Evolutionary conservation across 2,113 vertebrate genomes (phyloP).

Genomic region (Parus major): DNA sequence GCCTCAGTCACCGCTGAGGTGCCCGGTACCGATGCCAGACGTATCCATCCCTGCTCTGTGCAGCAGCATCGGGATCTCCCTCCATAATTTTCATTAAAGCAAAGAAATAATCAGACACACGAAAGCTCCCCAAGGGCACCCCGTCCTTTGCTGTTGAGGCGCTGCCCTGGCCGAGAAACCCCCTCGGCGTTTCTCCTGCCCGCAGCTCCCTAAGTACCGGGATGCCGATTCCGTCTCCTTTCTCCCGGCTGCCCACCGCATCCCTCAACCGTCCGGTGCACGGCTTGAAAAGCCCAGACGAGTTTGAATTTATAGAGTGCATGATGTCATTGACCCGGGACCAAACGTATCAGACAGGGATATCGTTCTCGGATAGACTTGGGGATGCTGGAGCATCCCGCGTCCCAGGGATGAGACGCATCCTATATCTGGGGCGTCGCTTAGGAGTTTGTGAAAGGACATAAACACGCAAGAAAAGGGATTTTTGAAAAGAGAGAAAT

Average conservation of each 20-base stretch:
- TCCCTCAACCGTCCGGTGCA: neutral
- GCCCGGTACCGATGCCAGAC: neutral
- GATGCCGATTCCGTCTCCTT: neutral
- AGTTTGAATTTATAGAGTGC: slow-evolving; percentile 37
- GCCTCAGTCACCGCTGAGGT: too few relatives aligned
- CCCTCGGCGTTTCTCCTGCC: neutral
- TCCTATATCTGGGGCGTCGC: rapidly evolving
- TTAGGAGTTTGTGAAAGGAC: neutral
- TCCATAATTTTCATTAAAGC: neutral
- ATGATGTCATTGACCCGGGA: slow-evolving; percentile 2
- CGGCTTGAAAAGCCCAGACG: neutral
- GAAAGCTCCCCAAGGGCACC: neutral
- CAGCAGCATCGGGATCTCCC: neutral
- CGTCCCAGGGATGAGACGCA: neutral
- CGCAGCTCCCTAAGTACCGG: neutral
- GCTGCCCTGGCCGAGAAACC: neutral
- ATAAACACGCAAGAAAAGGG: neutral
- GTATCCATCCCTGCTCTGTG: neutral
- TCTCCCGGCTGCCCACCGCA: neutral
- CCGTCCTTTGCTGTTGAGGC: neutral
- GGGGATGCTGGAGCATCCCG: neutral
- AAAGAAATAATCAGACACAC: neutral
- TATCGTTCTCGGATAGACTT: neutral
- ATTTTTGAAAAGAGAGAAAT: slow-evolving; percentile 27
- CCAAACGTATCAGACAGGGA: neutral